Evolutionary conservation across 2,888 invertebrate species (phyloP).

Genomic region (Mechanitis messenoides): DNA sequence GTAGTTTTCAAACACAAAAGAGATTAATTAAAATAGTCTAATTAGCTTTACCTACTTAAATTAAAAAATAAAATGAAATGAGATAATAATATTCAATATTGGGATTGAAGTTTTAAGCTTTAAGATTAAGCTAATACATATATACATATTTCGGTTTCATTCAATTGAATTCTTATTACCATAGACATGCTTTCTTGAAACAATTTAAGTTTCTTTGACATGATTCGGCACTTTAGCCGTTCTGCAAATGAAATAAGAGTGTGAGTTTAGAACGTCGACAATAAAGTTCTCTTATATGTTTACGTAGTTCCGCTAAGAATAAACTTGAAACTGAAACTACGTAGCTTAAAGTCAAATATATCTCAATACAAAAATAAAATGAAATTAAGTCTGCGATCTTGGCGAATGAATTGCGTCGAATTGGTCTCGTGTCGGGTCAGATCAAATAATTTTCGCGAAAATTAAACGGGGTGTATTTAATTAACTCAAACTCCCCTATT

Average conservation of each 20-base stretch:
- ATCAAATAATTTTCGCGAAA: conserved; percentile 74
- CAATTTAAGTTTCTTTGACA: conserved; percentile 40
- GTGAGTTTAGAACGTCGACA: conserved; percentile 51
- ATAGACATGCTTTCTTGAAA: conserved; percentile 23
- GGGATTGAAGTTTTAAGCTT: no score
- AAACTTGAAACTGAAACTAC: conserved; percentile 38
- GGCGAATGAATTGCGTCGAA: conserved; percentile 55
- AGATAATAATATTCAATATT: no score
- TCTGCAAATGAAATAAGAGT: conserved; percentile 47
- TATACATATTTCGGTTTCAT: conserved; percentile 5
- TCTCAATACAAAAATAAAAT: conserved; percentile 52
- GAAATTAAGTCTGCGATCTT: conserved; percentile 54
- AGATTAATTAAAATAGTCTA: no score
- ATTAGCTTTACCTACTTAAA: no score
- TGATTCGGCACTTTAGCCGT: conserved; percentile 52
- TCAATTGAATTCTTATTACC: conserved; percentile 16
- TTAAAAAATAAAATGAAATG: no score
- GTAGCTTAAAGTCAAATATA: conserved; percentile 13
- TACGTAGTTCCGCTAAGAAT: conserved; percentile 51
- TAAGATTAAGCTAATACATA: background rate
- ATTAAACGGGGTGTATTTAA: conserved; percentile 70
- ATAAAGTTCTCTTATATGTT: conserved; percentile 54
- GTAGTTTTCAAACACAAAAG: no score
- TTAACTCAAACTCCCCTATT: conserved; percentile 69
- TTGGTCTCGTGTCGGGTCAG: conserved; percentile 55